Conservation (phyloP, 2,888 invertebrate species). For the Acanthopleura granulata region DNA sequence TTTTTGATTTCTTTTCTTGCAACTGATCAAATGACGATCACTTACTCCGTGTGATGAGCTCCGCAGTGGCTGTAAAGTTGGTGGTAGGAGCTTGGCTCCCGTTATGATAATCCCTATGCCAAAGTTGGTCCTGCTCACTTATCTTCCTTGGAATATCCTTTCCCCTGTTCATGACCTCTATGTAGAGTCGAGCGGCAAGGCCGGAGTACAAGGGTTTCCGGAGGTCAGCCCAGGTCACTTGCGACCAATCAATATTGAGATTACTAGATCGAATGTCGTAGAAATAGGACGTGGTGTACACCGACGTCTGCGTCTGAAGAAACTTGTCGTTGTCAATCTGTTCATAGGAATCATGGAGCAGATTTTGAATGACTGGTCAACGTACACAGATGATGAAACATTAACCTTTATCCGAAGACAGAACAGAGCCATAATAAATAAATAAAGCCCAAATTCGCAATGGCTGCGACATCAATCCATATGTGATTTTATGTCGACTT, state of each 20-base stretch:
- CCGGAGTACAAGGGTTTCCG: conserved; percentile 52
- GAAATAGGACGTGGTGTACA: conserved; percentile 16
- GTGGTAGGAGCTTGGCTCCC: not conserved
- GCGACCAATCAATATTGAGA: conserved; percentile 49
- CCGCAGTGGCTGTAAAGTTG: not conserved
- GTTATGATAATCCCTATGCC: not conserved
- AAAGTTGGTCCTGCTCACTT: not conserved
- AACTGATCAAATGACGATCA: too few relatives aligned
- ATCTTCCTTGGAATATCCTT: not conserved
- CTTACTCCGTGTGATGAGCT: not conserved
- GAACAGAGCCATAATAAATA: too few relatives aligned
- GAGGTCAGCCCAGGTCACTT: conserved; percentile 47
- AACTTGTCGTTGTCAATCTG: conserved; percentile 8
- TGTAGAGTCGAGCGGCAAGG: conserved; percentile 45
- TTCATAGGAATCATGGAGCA: too few relatives aligned
- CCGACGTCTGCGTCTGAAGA: conserved; percentile 25
- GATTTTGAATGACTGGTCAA: too few relatives aligned
- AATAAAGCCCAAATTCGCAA: too few relatives aligned
- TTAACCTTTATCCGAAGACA: too few relatives aligned
- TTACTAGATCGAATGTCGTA: conserved; percentile 24
- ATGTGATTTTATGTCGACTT: too few relatives aligned
- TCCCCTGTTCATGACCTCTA: conserved; percentile 13
- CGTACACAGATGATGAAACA: too few relatives aligned
- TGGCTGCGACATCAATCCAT: too few relatives aligned
- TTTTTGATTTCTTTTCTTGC: too few relatives aligned